A percentile compares a stretch with the other conserved stretches of the same genome.
Conservation (phyloP, 1,140 invertebrate genomes). For the Macrobrachium nipponense region DNA sequence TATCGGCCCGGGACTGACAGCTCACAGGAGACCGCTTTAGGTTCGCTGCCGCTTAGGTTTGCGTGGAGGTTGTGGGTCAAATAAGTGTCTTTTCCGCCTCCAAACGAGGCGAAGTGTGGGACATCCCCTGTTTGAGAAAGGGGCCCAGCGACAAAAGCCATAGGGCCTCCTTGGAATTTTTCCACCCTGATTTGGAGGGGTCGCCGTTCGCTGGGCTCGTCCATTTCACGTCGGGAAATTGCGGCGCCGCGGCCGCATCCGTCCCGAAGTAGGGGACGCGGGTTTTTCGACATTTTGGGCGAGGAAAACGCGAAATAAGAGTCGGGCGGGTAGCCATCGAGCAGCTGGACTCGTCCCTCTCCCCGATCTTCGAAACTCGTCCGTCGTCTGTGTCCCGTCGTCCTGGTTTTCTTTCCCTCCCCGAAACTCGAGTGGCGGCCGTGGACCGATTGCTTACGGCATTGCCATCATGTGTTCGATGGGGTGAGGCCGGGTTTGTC, state of each 20-base stretch:
- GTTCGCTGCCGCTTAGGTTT: neutral
- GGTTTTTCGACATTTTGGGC: neutral
- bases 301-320: neutral
- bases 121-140: conserved; percentile 7
- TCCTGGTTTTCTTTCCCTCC: too few species aligned
- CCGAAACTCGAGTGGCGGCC: too few species aligned
- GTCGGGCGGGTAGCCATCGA: neutral
- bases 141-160: conserved; percentile 19
- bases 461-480: too few species aligned
- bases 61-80: neutral
- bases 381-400: neutral
- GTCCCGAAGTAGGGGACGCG: neutral
- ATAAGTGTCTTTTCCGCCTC: neutral
- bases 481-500: too few species aligned
- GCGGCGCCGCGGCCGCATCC: too few species aligned
- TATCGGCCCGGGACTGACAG: too few species aligned
- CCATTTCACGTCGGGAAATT: neutral
- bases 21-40: neutral
- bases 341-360: neutral
- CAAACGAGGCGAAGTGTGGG: neutral
- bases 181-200: neutral
- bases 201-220: neutral
- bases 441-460: too few species aligned
- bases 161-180: neutral
- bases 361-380: neutral